Conservation (phyloP, 2,888 invertebrate genomes). For the Phengaris alcon region DNA sequence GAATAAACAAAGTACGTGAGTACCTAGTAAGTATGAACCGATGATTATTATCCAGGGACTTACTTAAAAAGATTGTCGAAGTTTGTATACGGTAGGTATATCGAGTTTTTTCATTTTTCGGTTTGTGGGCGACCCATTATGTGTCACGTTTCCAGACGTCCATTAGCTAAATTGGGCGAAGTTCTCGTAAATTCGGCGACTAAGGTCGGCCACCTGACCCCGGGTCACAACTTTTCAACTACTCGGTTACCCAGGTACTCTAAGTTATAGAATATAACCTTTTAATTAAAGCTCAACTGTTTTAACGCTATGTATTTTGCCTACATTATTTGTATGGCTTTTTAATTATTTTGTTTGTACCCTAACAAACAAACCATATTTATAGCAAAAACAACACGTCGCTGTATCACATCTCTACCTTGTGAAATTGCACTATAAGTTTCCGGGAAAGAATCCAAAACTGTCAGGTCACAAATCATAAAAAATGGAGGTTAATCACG, state of each 20-base stretch:
- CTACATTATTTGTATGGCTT: neutral
- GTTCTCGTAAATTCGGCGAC: conserved; percentile 23
- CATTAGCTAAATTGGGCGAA: conserved; percentile 49
- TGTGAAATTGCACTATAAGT: neutral
- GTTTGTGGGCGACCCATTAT: conserved; percentile 13
- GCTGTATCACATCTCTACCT: neutral
- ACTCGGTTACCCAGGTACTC: too few relatives aligned
- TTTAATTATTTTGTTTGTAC: neutral
- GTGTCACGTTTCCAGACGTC: conserved; percentile 40
- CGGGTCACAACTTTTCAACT: neutral
- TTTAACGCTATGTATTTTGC: neutral
- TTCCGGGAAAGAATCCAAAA: conserved; percentile 11
- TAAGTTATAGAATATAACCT: neutral
- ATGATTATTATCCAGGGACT: neutral
- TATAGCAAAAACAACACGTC: neutral
- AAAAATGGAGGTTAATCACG: conserved; percentile 16
- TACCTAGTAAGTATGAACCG: too few relatives aligned
- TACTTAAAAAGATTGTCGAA: neutral
- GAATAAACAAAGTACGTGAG: too few relatives aligned
- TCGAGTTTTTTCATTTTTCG: neutral
- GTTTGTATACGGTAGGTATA: neutral
- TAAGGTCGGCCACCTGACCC: conserved; percentile 20
- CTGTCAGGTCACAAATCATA: conserved; percentile 16
- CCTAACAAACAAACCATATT: neutral
- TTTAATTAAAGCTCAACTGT: neutral